Conservation (phyloP, 1,140 invertebrate species). For the Drosophila truncata region DNA sequence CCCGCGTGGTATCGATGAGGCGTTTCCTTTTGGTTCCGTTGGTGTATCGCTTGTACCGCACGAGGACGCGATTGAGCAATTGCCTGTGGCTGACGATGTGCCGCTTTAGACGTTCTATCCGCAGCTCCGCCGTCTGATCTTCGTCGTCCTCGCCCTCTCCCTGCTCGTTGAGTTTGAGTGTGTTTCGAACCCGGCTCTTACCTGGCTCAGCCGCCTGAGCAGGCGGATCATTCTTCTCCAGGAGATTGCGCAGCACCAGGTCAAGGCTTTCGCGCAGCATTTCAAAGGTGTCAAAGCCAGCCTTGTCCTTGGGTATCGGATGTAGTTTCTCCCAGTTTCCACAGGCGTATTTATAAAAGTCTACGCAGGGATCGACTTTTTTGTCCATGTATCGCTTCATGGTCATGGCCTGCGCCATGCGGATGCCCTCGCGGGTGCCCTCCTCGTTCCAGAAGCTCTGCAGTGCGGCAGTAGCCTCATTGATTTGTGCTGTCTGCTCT, state of each 20-base stretch:
- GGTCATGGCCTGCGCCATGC: conserved; percentile 87
- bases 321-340: conserved; percentile 94
- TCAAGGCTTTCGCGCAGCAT: conserved; percentile 92
- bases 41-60: conserved; percentile 69
- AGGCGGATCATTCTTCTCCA: conserved; percentile 85
- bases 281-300: conserved; percentile 93
- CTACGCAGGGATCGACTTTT: conserved; percentile 92
- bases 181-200: conserved; percentile 48
- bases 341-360: conserved; percentile 96
- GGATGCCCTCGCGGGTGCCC: conserved; percentile 85
- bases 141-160: conserved; percentile 38
- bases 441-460: conserved; percentile 87
- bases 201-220: conserved; percentile 25
- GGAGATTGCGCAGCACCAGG: conserved; percentile 88
- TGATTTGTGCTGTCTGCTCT: conserved; percentile 9
- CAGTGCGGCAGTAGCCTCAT: conserved; percentile 54
- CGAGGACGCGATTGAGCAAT: conserved; percentile 59
- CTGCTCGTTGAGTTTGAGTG: conserved; percentile 57
- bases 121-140: conserved; percentile 48
- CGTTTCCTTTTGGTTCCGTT: conserved; percentile 60
- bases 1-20: conserved; percentile 46
- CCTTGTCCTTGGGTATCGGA: conserved; percentile 94
- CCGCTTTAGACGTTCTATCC: conserved; percentile 41
- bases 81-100: conserved; percentile 67
- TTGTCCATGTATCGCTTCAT: conserved; percentile 93